Evolutionary conservation across 2,888 invertebrate species (phyloP).

Genomic region (Diarsia brunnea): DNA sequence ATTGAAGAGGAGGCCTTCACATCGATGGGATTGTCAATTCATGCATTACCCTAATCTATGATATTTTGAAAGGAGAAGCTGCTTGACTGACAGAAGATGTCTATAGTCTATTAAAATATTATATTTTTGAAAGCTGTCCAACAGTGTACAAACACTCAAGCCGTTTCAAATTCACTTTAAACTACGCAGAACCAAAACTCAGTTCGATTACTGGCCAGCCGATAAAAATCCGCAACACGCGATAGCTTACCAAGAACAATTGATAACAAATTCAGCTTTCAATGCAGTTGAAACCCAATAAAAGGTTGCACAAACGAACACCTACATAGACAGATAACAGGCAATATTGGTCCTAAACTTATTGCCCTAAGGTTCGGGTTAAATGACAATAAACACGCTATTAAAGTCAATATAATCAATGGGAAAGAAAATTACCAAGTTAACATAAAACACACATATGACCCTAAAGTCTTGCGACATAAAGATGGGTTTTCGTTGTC

Average conservation of each 20-base stretch:
- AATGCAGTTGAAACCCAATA: slow-evolving; percentile 43
- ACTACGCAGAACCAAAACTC: background rate
- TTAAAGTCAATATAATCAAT: slow-evolving; percentile 68
- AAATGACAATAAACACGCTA: slow-evolving; percentile 72
- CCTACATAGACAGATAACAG: slow-evolving; percentile 50
- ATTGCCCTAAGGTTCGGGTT: slow-evolving; percentile 63
- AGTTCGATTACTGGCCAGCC: slow-evolving; percentile 9
- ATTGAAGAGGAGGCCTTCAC: background rate
- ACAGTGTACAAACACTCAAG: no score
- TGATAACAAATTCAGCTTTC: slow-evolving; percentile 32
- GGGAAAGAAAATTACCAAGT: slow-evolving; percentile 37
- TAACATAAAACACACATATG: background rate
- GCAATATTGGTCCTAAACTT: slow-evolving; percentile 48
- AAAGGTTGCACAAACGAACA: slow-evolving; percentile 59
- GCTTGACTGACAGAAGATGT: no score
- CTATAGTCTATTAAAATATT: no score
- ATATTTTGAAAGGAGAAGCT: no score
- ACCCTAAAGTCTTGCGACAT: background rate
- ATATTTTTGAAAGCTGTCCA: no score
- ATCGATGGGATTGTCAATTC: no score
- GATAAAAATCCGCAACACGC: slow-evolving; percentile 37
- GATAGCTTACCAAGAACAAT: slow-evolving; percentile 30
- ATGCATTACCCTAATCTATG: no score
- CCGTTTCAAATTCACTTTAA: background rate
- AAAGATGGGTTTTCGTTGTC: slow-evolving; percentile 13